Evolutionary conservation across 2,888 invertebrate species (phyloP), one percentile per base, ranked within the genome.

Genomic region (Panzeria rudis): DNA sequence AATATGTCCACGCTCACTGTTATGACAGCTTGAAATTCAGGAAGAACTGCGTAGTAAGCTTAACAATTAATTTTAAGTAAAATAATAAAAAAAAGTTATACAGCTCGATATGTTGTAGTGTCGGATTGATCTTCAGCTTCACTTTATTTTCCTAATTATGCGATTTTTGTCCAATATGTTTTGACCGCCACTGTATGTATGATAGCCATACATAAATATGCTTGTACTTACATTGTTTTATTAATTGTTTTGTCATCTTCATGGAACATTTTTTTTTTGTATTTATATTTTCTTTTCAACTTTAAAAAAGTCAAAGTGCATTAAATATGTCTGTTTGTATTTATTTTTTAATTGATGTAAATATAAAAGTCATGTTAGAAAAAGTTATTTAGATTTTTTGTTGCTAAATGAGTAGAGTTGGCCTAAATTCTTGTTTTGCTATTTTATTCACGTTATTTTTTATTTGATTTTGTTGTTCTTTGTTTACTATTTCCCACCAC

Each of bases 391-490:
- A 7, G 41, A 41, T 62, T 50, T 61, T 4, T 56, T 54, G 20
- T 66, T 56, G 15, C 23, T 54, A 62, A 15, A 62, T 41, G 20
- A 25, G 23, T 15, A 4, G 54, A 44, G 32, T 66, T 68, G 68
- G 13, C 68, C 59, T 59, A 77, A 77, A 68, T 77, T 68, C 25
- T 47, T 68, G n/a, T 56, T n/a, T 64, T 56, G 44, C 23, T 56
- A 20, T 52, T 54, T 54, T 54, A 54, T 54, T 29, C 15, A 35
- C 17, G 25, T 61, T 54, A 54, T 41, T 41, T 62, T 38, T 17
- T n/a, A 9, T 73, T 35, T n/a, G 15, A 54, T 35, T 38, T 17
- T 35, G 32, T 9, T 32, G 3, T 56, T 56, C 7, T 54, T 54
- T 25, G 25, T 17, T 35, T 59, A 17, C 23, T n/a, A 13, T 20